These are phyloP conservation scores for Geococcyx californianus DNA, from an alignment of 2,113 vertebrate species.

Conservation along the genomic window DNA sequence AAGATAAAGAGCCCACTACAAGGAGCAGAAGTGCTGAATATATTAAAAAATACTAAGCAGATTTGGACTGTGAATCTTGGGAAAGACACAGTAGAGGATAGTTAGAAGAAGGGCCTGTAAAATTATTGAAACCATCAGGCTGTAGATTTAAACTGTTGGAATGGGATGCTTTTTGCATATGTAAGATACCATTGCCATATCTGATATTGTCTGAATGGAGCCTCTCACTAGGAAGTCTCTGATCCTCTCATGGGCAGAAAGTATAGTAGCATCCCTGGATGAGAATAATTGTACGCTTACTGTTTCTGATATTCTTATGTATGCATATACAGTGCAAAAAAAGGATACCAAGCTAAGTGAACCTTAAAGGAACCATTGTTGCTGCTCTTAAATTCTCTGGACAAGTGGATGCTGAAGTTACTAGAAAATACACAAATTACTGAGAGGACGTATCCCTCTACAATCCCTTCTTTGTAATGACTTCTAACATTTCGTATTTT, in stretches of 20 bases:
- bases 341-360: neutral
- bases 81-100: neutral
- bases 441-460: neutral
- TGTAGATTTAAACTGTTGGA: neutral
- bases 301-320: neutral
- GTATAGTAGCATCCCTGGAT: neutral
- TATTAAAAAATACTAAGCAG: neutral
- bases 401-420: neutral
- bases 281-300: neutral
- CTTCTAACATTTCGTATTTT: constrained; percentile 8
- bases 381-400: neutral
- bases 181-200: neutral
- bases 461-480: neutral
- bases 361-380: neutral
- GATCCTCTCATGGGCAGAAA: neutral
- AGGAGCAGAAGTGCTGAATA: neutral
- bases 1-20: neutral
- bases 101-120: neutral
- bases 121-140: neutral
- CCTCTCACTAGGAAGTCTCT: neutral
- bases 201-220: neutral
- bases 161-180: neutral
- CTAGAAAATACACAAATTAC: neutral
- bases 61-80: neutral
- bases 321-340: neutral